A percentile compares a stretch with the other conserved stretches of the same genome.
These are phyloP conservation scores for Ibidorhyncha struthersii DNA, from an alignment of 2,113 vertebrate genomes.

Conservation along the genomic window DNA sequence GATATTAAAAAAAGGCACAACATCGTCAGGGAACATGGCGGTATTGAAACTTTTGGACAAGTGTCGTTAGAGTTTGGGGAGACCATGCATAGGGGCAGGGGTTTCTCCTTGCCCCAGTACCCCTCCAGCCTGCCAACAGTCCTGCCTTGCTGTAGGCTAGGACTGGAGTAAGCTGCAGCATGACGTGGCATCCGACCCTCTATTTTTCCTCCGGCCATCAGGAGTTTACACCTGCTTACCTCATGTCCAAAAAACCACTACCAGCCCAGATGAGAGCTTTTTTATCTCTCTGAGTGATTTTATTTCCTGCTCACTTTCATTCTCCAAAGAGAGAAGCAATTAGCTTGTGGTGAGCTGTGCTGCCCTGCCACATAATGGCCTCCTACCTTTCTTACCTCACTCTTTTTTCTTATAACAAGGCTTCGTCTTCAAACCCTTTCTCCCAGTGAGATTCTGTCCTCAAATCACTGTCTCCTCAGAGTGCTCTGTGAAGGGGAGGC, in stretches of 20 bases:
- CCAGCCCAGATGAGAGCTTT: not conserved
- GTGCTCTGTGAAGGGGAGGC: not conserved
- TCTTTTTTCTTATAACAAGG: not conserved
- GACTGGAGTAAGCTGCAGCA: not conserved
- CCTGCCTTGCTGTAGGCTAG: not conserved
- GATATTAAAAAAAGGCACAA: not conserved
- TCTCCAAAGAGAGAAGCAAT: not conserved
- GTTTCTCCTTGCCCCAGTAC: not conserved
- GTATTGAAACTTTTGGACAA: not conserved
- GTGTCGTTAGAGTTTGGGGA: not conserved
- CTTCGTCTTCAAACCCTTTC: not conserved
- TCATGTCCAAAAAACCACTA: not conserved
- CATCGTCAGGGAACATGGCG: not conserved
- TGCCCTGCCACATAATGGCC: not conserved
- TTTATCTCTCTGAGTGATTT: not conserved
- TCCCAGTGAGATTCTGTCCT: not conserved
- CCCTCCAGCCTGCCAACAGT: not conserved
- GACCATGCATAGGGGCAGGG: accelerated
- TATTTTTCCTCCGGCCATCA: not conserved
- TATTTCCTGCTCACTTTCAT: not conserved
- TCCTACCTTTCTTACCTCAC: not conserved
- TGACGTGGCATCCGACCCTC: not conserved
- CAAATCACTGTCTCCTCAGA: not conserved
- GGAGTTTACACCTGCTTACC: not conserved
- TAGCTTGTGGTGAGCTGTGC: not conserved